Evolutionary conservation across 2,888 invertebrate species (phyloP).

Genomic region (Zygogramma bicolorata): DNA sequence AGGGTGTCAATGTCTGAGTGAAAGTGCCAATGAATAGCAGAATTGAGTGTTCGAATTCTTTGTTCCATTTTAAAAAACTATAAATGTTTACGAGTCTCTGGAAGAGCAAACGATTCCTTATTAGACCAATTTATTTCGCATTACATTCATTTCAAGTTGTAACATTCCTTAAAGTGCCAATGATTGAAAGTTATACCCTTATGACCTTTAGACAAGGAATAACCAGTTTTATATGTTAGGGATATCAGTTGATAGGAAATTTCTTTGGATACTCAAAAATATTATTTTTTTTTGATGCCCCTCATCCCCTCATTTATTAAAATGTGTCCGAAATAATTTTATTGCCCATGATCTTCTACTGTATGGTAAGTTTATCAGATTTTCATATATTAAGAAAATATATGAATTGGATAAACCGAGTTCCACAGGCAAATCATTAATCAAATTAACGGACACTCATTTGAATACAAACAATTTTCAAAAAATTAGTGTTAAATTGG

Average conservation of each 20-base stretch:
- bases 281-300: neutral
- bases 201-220: neutral
- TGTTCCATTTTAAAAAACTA: neutral
- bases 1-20: neutral
- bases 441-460: conserved; percentile 4
- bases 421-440: neutral
- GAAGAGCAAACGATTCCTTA: neutral
- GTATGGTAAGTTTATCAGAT: too few relatives aligned
- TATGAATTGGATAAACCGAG: neutral
- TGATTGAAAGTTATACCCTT: too few relatives aligned
- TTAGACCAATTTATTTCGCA: neutral
- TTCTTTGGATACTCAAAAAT: too few relatives aligned
- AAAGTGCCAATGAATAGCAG: neutral
- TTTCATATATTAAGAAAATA: neutral
- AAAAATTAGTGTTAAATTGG: conserved; percentile 14
- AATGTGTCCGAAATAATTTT: neutral
- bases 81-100: neutral
- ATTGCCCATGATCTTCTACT: too few relatives aligned
- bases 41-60: neutral
- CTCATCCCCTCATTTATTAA: conserved; percentile 5
- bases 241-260: too few relatives aligned
- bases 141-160: neutral
- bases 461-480: neutral
- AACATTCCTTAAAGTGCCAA: neutral
- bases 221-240: neutral